Conservation (phyloP, 1,140 invertebrate genomes). For the Chironomus striatipennis region DNA sequence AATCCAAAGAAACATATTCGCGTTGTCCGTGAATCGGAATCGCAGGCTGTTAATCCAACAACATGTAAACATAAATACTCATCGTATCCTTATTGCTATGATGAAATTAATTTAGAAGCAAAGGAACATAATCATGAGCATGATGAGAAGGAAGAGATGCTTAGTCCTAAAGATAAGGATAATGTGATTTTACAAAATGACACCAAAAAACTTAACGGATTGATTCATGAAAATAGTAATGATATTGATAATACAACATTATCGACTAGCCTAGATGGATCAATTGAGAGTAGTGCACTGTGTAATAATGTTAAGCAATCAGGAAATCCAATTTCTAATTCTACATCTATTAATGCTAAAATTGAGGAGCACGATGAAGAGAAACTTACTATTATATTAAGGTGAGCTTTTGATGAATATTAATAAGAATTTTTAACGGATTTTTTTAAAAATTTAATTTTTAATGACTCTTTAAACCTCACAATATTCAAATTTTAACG, state of each 20-base stretch:
- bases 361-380: constrained; percentile 45
- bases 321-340: constrained; percentile 33
- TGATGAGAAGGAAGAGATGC: constrained; percentile 33
- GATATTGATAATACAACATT: constrained; percentile 33
- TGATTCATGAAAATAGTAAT: constrained; percentile 6
- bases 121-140: constrained; percentile 50
- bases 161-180: constrained; percentile 30
- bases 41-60: constrained; percentile 45
- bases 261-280: constrained; percentile 36
- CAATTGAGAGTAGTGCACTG: constrained; percentile 29
- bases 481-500: too few species aligned
- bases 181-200: constrained; percentile 31
- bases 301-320: constrained; percentile 31
- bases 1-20: constrained; percentile 49
- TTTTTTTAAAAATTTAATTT: too few species aligned
- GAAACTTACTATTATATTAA: constrained; percentile 56
- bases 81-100: constrained; percentile 75
- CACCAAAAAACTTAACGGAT: constrained; percentile 15
- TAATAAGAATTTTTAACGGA: too few species aligned
- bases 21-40: constrained; percentile 53
- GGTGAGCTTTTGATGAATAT: constrained; percentile 32
- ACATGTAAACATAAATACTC: constrained; percentile 75
- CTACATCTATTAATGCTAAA: constrained; percentile 27
- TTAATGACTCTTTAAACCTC: too few species aligned
- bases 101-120: constrained; percentile 62